Percentiles rank a stretch among this genome's conserved stretches.
Conservation (phyloP, 2,797 vertebrate genomes). For the Epinephelus malabaricus region DNA sequence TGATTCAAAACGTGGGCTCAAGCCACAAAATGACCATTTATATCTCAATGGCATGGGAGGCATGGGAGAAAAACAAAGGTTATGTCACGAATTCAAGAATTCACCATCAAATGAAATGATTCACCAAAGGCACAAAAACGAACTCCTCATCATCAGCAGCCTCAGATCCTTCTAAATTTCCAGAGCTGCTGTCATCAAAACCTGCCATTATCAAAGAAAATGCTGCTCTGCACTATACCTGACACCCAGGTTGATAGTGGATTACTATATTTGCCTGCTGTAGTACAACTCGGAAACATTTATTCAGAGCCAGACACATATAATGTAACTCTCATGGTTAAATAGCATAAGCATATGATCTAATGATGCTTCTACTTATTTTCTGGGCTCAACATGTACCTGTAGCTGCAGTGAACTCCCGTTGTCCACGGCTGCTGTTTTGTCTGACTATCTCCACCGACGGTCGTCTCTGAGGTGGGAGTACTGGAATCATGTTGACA, state of each 20-base stretch:
- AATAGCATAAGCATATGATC: neutral
- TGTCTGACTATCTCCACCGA: constrained; percentile 37
- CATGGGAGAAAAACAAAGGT: too few relatives aligned
- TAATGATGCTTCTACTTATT: neutral
- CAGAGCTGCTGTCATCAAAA: neutral
- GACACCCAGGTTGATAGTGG: neutral
- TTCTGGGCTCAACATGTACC: constrained; percentile 2
- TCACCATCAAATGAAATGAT: neutral
- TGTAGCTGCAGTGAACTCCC: constrained; percentile 28
- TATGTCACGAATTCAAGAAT: too few relatives aligned
- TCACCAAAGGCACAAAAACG: neutral
- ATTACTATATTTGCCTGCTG: neutral
- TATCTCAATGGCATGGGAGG: too few relatives aligned
- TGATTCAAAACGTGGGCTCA: too few relatives aligned
- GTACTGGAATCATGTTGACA: constrained; percentile 74
- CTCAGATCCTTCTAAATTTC: neutral
- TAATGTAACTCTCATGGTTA: neutral
- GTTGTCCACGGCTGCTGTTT: constrained; percentile 33
- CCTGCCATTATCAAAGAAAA: neutral
- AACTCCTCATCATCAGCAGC: neutral
- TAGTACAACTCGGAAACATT: neutral
- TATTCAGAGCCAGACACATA: neutral
- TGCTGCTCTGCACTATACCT: neutral
- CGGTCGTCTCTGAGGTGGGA: constrained; percentile 51
- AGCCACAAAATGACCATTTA: too few relatives aligned